Evolutionary conservation across 1,140 invertebrate genomes (phyloP), one percentile per base, ranked within the genome.

Genomic region (Sarcophaga bullata): DNA sequence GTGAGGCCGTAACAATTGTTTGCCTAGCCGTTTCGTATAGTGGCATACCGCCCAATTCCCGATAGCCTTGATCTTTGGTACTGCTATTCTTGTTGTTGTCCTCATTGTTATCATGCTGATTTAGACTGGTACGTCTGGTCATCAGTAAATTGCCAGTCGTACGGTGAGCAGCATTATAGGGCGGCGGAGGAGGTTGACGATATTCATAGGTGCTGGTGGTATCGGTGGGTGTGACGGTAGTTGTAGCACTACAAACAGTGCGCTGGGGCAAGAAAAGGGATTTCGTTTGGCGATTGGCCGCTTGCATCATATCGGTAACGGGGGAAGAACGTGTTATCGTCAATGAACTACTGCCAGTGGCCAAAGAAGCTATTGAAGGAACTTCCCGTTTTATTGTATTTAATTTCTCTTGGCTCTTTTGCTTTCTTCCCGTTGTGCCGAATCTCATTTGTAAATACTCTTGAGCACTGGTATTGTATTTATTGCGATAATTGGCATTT

Each of bases 381-480:
- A 50, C 19, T 68, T 80, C 73, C 8, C 76, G 73, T 47, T 82
- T 80, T n/a, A 54, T 80, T 8, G 62, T 25, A 78, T 50, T 78
- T 13, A 78, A 19, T 78, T 78, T 78, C 37, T 78, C 75, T 78
- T 76, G 73, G 72, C 54, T 62, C 78, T 62, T 83, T 76, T 73
- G 80, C 54, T 72, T 50, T 62, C 80, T 83, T 54, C 52, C 68
- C 15, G 17, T 78, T 8, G 80, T 84, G 11, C 86, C 85, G 73
- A 86, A 86, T 82, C 85, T 87, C 2, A 83, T 82, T 73, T 84
- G 85, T 15, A 86, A 73, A 82, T 86, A 86, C 78, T 86, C 85
- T 83, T 86, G 86, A 50, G 85, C 85, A 83, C 84, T 86, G 25
- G 78, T 85, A 73, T 86, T 86, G 78, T 86, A 86, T 82, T 86